Evolutionary conservation across 2,888 invertebrate genomes (phyloP).

Genomic region (Camponotus fellah): DNA sequence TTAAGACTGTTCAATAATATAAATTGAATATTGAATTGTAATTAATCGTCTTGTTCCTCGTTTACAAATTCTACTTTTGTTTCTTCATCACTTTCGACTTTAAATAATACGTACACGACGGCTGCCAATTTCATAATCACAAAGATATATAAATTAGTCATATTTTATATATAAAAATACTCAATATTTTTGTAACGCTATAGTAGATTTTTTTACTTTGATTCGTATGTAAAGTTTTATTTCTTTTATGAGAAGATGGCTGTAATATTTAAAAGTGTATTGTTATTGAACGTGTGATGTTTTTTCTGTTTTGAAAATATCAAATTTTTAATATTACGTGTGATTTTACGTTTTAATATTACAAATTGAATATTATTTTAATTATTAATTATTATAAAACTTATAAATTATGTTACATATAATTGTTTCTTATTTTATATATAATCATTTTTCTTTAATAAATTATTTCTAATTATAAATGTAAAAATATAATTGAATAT

Average conservation of each 20-base stretch:
- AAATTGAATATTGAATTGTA: constrained; percentile 2
- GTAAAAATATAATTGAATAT: neutral
- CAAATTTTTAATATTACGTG: neutral
- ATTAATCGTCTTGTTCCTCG: constrained; percentile 30
- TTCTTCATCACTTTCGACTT: neutral
- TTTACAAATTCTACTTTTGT: constrained; percentile 11
- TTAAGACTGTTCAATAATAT: constrained; percentile 46
- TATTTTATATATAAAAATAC: constrained; percentile 2
- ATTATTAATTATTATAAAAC: neutral
- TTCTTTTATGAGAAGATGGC: neutral
- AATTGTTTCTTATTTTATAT: neutral
- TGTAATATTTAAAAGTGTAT: constrained; percentile 5
- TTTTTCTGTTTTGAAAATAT: neutral
- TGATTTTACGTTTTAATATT: neutral
- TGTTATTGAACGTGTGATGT: neutral
- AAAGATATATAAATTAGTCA: neutral
- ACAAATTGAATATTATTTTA: neutral
- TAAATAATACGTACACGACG: neutral
- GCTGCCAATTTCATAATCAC: constrained; percentile 31
- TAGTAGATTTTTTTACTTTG: neutral
- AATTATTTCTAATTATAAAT: neutral
- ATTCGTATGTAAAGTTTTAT: neutral
- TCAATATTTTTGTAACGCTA: neutral
- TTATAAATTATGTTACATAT: neutral
- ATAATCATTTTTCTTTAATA: neutral